phyloP scores from a whole-genome alignment of 2,113 vertebrate genomes.

The Tretioscincus oriximinensis region DNA sequence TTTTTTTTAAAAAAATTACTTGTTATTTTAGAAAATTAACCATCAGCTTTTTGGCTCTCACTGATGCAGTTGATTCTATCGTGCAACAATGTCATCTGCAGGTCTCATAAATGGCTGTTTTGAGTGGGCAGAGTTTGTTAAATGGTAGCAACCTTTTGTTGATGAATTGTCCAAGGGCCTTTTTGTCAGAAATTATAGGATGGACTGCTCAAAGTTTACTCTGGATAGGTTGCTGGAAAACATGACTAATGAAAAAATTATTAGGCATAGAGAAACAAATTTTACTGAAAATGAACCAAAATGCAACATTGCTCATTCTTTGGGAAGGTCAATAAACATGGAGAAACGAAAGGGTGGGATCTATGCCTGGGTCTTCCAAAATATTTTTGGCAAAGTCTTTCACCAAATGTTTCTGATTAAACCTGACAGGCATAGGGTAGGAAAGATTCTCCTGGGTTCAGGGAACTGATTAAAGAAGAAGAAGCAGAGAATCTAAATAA shows the following conservation, averaged over 20 bases:
- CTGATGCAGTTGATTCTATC: neutral
- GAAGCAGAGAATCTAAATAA: neutral
- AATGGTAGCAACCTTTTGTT: neutral
- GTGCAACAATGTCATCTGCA: neutral
- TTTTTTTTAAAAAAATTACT: too few species aligned
- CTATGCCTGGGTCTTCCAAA: neutral
- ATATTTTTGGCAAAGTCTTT: neutral
- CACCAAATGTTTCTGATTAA: neutral
- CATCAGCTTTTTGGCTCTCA: neutral
- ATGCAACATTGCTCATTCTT: neutral
- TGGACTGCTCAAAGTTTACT: neutral
- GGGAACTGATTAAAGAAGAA: neutral
- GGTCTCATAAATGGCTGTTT: neutral
- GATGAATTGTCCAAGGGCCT: neutral
- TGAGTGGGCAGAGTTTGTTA: neutral
- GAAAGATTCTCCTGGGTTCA: neutral
- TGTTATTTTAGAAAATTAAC: neutral
- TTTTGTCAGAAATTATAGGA: neutral
- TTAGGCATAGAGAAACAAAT: neutral
- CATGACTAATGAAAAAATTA: conserved; percentile 1
- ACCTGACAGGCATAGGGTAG: neutral
- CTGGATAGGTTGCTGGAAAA: neutral
- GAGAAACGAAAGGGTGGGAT: neutral
- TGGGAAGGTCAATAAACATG: neutral
- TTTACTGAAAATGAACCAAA: neutral